A percentile compares a stretch with the other conserved stretches of the same genome.
These are phyloP conservation scores for Mesoclemmys tuberculata DNA, from an alignment of 2,113 vertebrate genomes.

Conservation along the genomic window DNA sequence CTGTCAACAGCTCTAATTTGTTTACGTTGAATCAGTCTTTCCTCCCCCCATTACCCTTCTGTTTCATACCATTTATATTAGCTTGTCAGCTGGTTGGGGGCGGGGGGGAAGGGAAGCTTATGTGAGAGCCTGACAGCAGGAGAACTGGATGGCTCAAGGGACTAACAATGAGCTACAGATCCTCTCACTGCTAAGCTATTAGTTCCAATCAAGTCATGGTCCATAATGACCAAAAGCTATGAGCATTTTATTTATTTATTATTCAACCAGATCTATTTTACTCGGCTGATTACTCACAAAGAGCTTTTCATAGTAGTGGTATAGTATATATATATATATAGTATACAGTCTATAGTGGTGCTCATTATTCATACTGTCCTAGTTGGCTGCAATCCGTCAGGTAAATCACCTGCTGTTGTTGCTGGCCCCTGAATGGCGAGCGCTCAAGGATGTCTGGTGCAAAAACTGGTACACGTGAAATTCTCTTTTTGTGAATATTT, in stretches of 20 bases:
- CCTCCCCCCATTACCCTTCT: slow-evolving; percentile 53
- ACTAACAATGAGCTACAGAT: slow-evolving; percentile 19
- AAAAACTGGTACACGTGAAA: not conserved
- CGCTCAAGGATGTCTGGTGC: not conserved
- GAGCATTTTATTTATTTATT: not conserved
- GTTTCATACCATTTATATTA: slow-evolving; percentile 71
- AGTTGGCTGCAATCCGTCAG: not conserved
- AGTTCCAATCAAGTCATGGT: not conserved
- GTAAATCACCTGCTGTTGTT: not conserved
- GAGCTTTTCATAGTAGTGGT: not conserved
- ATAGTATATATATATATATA: too few relatives aligned
- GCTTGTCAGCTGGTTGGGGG: slow-evolving; percentile 48
- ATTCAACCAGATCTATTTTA: not conserved
- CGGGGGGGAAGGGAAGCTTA: slow-evolving; percentile 10
- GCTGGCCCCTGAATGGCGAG: not conserved
- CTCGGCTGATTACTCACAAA: not conserved
- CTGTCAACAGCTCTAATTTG: slow-evolving; percentile 76
- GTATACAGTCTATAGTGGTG: not conserved
- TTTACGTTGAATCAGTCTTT: slow-evolving; percentile 61
- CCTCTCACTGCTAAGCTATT: slow-evolving; percentile 34
- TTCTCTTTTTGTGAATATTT: not conserved
- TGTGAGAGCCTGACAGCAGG: slow-evolving; percentile 48
- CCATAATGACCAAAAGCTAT: not conserved
- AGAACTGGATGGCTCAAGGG: slow-evolving; percentile 19
- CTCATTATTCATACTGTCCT: not conserved